A percentile compares a stretch with the other conserved stretches of the same genome.
Conservation (phyloP, 2,888 invertebrate genomes). For the Carpatolechia fugitivella region DNA sequence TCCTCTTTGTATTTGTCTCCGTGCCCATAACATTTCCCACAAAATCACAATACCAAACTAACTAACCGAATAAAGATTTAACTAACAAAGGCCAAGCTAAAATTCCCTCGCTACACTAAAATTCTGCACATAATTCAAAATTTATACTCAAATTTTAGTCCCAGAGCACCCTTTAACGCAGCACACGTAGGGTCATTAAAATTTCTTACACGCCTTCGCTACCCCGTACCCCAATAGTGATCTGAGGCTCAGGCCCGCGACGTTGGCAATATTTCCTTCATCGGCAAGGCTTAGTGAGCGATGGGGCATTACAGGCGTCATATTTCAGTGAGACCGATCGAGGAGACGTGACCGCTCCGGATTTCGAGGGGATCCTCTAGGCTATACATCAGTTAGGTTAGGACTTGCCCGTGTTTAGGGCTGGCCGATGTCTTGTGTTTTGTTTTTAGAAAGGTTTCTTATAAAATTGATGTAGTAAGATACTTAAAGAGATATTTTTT, state of each 20-base stretch:
- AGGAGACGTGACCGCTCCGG: slow-evolving; percentile 55
- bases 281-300: slow-evolving; percentile 63
- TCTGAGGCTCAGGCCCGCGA: slow-evolving; percentile 78
- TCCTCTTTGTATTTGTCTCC: too few species aligned
- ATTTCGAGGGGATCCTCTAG: slow-evolving; percentile 24
- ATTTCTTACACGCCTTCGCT: slow-evolving; percentile 1
- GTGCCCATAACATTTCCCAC: too few species aligned
- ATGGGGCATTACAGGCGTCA: slow-evolving; percentile 64
- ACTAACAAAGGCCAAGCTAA: too few species aligned
- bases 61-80: too few species aligned
- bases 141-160: too few species aligned
- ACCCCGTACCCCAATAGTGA: neutral
- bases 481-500: neutral
- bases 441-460: neutral
- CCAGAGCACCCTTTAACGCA: neutral
- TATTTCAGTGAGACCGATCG: slow-evolving; percentile 66
- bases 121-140: too few species aligned
- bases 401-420: neutral
- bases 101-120: too few species aligned
- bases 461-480: neutral
- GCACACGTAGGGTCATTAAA: slow-evolving; percentile 2
- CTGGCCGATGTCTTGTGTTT: neutral
- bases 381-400: slow-evolving; percentile 19
- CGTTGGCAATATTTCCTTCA: slow-evolving; percentile 65
- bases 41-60: too few species aligned